phyloP scores from a whole-genome alignment of 2,888 invertebrate species.

The Protodeltote pygarga region DNA sequence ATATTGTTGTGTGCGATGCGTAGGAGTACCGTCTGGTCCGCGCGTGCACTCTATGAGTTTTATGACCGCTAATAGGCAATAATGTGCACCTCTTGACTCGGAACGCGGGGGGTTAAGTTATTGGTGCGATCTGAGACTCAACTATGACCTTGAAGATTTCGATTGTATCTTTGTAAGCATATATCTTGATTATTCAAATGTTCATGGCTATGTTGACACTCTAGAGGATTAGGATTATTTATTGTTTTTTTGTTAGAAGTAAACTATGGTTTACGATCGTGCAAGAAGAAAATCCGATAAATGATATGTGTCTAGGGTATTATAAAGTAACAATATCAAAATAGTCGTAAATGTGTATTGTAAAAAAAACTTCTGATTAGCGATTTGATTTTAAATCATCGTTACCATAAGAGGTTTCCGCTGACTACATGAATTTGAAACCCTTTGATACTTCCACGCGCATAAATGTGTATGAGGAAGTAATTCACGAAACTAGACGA shows the following conservation, averaged over 20 bases:
- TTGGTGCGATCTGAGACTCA: constrained; percentile 50
- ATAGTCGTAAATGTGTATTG: no score
- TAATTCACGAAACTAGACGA: not conserved
- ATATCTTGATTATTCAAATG: constrained; percentile 9
- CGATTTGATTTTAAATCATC: no score
- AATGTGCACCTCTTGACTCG: constrained; percentile 68
- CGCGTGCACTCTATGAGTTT: constrained; percentile 63
- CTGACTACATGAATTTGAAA: no score
- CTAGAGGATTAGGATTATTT: constrained; percentile 1
- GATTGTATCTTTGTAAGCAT: constrained; percentile 24
- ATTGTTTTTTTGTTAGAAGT: no score
- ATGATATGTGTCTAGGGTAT: no score
- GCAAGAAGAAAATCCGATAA: not conserved
- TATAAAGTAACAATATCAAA: no score
- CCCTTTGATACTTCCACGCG: no score
- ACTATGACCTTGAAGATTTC: constrained; percentile 38
- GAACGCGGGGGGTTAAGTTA: constrained; percentile 65
- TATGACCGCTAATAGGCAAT: constrained; percentile 70
- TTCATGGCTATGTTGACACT: constrained; percentile 1
- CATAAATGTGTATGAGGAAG: no score
- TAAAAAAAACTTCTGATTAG: no score
- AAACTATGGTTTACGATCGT: no score
- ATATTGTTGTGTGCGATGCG: constrained; percentile 50
- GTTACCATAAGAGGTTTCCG: no score
- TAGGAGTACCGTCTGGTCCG: constrained; percentile 56